phyloP scores from a whole-genome alignment of 2,113 vertebrate species.

The Pelodiscus sinensis region DNA sequence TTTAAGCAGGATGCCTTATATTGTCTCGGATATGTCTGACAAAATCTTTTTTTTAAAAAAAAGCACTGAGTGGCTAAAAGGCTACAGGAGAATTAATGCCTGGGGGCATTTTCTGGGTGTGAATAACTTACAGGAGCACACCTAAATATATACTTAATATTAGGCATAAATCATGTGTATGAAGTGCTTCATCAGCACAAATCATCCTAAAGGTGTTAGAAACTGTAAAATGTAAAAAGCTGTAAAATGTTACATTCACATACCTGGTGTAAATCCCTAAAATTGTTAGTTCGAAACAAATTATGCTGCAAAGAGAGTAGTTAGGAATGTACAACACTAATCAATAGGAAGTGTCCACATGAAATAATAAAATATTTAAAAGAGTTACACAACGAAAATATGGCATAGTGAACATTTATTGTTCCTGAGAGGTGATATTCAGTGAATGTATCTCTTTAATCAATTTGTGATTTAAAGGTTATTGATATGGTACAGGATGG shows the following conservation, averaged over 20 bases:
- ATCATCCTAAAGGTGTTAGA: neutral
- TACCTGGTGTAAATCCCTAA: neutral
- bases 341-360: rapidly evolving
- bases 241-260: neutral
- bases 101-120: neutral
- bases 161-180: neutral
- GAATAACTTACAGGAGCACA: neutral
- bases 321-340: neutral
- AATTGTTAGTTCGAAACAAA: neutral
- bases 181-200: neutral
- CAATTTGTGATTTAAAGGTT: neutral
- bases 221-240: neutral
- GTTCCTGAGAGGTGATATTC: neutral
- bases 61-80: neutral
- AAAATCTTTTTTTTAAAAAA: neutral
- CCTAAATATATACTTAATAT: neutral
- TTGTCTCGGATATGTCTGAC: neutral
- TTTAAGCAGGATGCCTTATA: neutral
- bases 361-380: neutral
- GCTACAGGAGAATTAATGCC: neutral
- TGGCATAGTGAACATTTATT: neutral
- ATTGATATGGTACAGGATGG: neutral
- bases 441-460: neutral
- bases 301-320: neutral
- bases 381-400: neutral